These are phyloP conservation scores for Magallana ariakensis DNA, from an alignment of 1,140 invertebrate genomes.

Conservation along the genomic window DNA sequence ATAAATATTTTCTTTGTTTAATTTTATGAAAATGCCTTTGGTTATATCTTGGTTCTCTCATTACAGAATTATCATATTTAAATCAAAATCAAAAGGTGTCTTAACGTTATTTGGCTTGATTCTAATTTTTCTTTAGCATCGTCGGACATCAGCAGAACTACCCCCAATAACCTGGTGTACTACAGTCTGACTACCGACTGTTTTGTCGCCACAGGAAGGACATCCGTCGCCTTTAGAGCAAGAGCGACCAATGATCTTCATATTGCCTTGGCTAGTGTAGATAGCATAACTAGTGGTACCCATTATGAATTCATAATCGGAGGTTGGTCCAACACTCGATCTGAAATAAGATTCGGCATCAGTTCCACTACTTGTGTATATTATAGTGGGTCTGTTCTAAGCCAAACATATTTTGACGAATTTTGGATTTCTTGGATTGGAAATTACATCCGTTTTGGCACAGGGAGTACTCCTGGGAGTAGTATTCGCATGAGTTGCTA, in stretches of 20 bases:
- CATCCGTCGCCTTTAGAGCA: background rate
- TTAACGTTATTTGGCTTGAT: no score
- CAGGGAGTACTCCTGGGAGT: background rate
- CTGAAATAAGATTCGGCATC: background rate
- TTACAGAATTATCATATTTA: no score
- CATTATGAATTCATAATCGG: background rate
- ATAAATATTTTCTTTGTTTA: no score
- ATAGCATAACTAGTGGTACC: background rate
- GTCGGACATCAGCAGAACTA: background rate
- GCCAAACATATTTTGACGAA: background rate
- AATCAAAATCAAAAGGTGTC: no score
- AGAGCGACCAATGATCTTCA: background rate
- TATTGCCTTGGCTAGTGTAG: background rate
- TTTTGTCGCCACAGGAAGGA: background rate
- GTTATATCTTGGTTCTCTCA: no score
- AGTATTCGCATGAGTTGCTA: background rate
- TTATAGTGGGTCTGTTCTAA: background rate
- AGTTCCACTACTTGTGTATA: background rate
- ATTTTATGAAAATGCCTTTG: no score
- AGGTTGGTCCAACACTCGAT: background rate
- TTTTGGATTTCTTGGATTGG: slow-evolving; percentile 2
- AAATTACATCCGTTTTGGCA: background rate
- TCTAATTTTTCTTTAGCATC: background rate
- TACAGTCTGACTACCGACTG: background rate
- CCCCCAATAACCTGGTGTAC: background rate